These are phyloP conservation scores for Tragelaphus buxtoni DNA, from an alignment of 2,113 vertebrate species.

Conservation along the genomic window DNA sequence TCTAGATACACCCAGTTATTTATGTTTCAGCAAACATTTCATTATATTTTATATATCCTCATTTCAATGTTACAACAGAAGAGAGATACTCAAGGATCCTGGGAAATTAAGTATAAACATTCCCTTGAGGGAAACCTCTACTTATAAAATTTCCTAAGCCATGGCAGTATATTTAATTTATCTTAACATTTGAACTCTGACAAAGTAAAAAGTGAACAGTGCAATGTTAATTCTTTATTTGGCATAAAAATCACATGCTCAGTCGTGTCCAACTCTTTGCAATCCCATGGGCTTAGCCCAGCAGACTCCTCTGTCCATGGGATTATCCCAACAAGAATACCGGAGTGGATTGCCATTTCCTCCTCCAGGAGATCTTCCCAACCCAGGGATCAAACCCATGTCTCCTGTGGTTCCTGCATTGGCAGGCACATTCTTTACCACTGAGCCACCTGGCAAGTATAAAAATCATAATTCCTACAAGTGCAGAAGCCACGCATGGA, in stretches of 20 bases:
- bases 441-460: not conserved
- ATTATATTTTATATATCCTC: not conserved
- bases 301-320: not conserved
- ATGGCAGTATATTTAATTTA: not conserved
- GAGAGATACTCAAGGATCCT: not conserved
- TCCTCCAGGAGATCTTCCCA: not conserved
- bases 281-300: not conserved
- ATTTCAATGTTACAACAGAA: not conserved
- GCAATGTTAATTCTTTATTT: conserved; percentile 2
- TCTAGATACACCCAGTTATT: not conserved
- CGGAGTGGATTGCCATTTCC: not conserved
- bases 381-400: not conserved
- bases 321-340: not conserved
- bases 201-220: not conserved
- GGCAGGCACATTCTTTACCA: not conserved
- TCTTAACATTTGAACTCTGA: conserved; percentile 2
- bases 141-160: not conserved
- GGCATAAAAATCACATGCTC: not conserved
- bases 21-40: not conserved
- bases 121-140: not conserved
- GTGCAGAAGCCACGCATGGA: not conserved
- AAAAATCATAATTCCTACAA: not conserved
- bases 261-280: not conserved
- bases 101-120: not conserved
- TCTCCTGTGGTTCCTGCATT: not conserved